Evolutionary conservation across 2,888 invertebrate species (phyloP), one percentile per base, ranked within the genome.

Genomic region (Cerastis rubricosa): DNA sequence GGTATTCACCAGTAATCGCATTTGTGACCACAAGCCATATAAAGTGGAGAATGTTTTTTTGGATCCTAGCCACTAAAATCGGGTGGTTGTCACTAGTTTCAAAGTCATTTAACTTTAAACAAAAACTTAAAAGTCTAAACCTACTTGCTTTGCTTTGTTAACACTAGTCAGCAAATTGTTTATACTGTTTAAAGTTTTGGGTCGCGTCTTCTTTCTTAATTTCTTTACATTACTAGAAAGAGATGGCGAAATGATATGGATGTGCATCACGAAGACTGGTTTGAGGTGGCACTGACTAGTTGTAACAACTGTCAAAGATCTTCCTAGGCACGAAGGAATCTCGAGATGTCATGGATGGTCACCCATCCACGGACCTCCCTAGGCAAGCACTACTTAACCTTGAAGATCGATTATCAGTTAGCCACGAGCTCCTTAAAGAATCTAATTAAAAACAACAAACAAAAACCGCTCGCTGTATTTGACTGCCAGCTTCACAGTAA

Each of bases 401-500:
- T 54, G 12, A 54, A 54, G 6, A 25, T 54, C 6, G 14, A 6
- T 54, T 54, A n/a, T 54, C 11, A 5, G 54, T n/a, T 54, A n/a
- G 54, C 54, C 6, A n/a, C 4, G n/a, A 54, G 5, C 54, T 25
- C 25, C 14, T 57, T 25, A n/a, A n/a, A n/a, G 0, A 43, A 43
- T 14, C 0, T 6, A 43, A 64, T 45, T 43, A 14, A 19, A 61
- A 40, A 25, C n/a, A 17, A 47, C 19, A 45, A 59, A 43, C 17
- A 43, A 71, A 63, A 66, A 11, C 25, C 19, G 2, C 25, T 66
- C 17, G 11, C 40, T 35, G n/a, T 47, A 40, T 25, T 19, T 35
- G 49, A 40, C 45, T 63, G 25, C 51, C 66, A 74, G 40, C 40
- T 66, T 45, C 51, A 25, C 51, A 51, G 12, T 47, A 71, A 47